A percentile compares a stretch with the other conserved stretches of the same genome.
phyloP scores from a whole-genome alignment of 2,888 invertebrate species.

The Panopea generosa region DNA sequence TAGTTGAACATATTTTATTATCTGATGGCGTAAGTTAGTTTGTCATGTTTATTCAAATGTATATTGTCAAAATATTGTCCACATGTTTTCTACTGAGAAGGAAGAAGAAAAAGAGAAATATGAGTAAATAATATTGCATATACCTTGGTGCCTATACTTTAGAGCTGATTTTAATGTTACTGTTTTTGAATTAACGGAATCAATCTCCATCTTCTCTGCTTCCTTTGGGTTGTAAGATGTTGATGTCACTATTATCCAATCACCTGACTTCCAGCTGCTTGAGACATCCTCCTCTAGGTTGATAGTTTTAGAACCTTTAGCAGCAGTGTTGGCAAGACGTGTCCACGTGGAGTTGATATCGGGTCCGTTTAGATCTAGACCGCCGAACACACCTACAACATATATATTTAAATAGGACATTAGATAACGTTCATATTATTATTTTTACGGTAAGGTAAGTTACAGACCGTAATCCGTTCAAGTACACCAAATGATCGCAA shows the following conservation, averaged over 20 bases:
- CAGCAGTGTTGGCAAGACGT: conserved; percentile 59
- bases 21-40: too few relatives aligned
- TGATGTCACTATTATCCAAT: conserved; percentile 70
- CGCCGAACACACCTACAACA: conserved; percentile 71
- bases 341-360: conserved; percentile 65
- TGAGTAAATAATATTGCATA: too few relatives aligned
- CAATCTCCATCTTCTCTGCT: conserved; percentile 69
- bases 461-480: too few relatives aligned
- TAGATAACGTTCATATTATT: not conserved
- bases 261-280: conserved; percentile 68
- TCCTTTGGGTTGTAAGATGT: conserved; percentile 68
- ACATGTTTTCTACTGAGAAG: too few relatives aligned
- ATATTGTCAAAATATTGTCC: too few relatives aligned
- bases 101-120: too few relatives aligned
- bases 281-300: conserved; percentile 22
- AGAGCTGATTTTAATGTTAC: conserved; percentile 68
- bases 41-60: too few relatives aligned
- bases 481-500: too few relatives aligned
- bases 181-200: conserved; percentile 55
- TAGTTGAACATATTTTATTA: too few relatives aligned
- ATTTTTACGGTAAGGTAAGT: not conserved
- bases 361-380: conserved; percentile 72
- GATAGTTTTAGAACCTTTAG: conserved; percentile 55
- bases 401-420: not conserved
- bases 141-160: conserved; percentile 75